phyloP scores from a whole-genome alignment of 2,888 invertebrate genomes.

The Xestia c-nigrum region DNA sequence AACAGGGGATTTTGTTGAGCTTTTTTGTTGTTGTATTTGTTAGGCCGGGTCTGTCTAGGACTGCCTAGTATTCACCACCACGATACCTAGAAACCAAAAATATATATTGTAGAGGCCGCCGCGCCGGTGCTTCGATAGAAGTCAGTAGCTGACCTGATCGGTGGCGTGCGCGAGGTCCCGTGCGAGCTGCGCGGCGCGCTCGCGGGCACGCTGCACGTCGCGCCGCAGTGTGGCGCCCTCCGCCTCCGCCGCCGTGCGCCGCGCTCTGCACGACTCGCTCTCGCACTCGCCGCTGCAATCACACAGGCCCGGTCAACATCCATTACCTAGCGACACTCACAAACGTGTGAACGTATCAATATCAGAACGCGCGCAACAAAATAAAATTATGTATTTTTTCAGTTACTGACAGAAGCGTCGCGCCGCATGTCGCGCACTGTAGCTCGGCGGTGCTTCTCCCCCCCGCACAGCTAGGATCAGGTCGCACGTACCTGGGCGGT shows the following conservation, averaged over 20 bases:
- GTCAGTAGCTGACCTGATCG: constrained; percentile 73
- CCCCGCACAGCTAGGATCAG: no score
- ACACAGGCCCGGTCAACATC: not conserved
- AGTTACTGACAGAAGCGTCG: no score
- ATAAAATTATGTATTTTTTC: no score
- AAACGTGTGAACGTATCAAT: not conserved
- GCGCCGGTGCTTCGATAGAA: not conserved
- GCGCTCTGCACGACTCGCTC: constrained; percentile 88
- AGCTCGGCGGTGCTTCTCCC: no score
- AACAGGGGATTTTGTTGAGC: no score
- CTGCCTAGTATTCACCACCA: no score
- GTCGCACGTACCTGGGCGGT: no score
- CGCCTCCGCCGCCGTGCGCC: constrained; percentile 89
- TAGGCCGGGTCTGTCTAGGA: not conserved
- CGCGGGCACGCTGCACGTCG: constrained; percentile 79
- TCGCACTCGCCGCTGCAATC: constrained; percentile 81
- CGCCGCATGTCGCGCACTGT: no score
- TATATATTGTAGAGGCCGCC: not conserved
- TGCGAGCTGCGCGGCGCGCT: constrained; percentile 74
- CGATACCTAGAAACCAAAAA: not conserved
- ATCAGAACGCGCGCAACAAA: not conserved
- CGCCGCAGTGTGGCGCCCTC: constrained; percentile 89
- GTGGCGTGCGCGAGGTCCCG: constrained; percentile 76
- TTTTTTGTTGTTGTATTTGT: no score
- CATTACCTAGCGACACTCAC: not conserved